These are phyloP conservation scores for Eurystomus gularis DNA, from an alignment of 2,113 vertebrate genomes.

Conservation along the genomic window DNA sequence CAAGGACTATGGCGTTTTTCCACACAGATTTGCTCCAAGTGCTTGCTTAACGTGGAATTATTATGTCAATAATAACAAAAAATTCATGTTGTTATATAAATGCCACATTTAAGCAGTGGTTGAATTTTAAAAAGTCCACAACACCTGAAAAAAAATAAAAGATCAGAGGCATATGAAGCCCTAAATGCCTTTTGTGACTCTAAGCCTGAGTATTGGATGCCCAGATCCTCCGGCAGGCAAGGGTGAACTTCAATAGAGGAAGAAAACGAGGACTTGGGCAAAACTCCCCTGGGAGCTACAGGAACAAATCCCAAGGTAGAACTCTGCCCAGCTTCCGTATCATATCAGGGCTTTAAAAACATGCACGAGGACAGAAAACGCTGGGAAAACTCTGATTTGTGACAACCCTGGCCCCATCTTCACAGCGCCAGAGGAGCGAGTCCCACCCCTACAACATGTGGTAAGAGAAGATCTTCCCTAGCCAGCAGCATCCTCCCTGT, in stretches of 20 bases:
- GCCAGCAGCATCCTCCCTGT: rapidly evolving
- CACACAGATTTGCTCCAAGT: rapidly evolving
- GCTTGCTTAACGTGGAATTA: background rate
- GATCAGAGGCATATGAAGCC: background rate
- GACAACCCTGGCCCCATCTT: too few species aligned
- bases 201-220: too few species aligned
- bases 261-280: rapidly evolving
- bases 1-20: background rate
- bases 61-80: too few species aligned
- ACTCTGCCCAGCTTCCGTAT: too few species aligned
- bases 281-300: background rate
- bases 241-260: background rate
- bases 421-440: too few species aligned
- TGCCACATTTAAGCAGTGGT: rapidly evolving
- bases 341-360: too few species aligned
- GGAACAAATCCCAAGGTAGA: too few species aligned
- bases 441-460: rapidly evolving
- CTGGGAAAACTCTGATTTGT: too few species aligned
- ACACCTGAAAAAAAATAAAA: too few species aligned
- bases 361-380: too few species aligned
- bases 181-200: background rate
- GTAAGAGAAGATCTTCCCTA: background rate
- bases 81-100: too few species aligned
- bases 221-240: background rate
- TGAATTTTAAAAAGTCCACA: background rate